Percentiles rank a stretch among this genome's conserved stretches.
Conservation (phyloP, 2,888 invertebrate genomes). For the Coecobrya sp. region DNA sequence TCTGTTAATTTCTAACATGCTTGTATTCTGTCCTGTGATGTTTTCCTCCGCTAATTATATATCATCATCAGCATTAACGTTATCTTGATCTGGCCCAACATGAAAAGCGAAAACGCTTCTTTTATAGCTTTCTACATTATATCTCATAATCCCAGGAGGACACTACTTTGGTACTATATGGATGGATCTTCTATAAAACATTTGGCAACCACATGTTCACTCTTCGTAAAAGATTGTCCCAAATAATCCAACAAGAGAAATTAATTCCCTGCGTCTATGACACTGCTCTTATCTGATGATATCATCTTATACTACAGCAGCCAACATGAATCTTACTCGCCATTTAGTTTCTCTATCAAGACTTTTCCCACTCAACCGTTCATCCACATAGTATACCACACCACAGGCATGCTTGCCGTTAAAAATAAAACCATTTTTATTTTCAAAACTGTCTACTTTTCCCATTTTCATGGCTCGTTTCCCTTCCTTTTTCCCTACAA, state of each 20-base stretch:
- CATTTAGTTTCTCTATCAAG: not conserved
- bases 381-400: too few species aligned
- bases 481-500: not conserved
- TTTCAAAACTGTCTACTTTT: not conserved
- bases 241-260: constrained; percentile 23
- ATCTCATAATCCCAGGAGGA: not conserved
- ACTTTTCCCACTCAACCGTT: not conserved
- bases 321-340: not conserved
- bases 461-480: constrained; percentile 14
- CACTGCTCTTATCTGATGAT: not conserved
- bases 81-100: constrained; percentile 13
- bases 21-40: not conserved
- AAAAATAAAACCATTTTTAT: constrained; percentile 1
- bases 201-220: constrained; percentile 44
- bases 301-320: not conserved
- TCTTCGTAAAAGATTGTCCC: not conserved
- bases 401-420: not conserved
- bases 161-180: not conserved
- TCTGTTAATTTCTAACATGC: too few species aligned
- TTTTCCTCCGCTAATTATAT: not conserved
- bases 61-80: not conserved
- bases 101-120: not conserved
- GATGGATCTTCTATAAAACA: not conserved
- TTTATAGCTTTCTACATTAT: not conserved
- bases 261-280: constrained; percentile 4